Percentiles rank a stretch among this genome's conserved stretches.
Conservation (phyloP, 2,888 invertebrate species). For the Thera britannica region DNA sequence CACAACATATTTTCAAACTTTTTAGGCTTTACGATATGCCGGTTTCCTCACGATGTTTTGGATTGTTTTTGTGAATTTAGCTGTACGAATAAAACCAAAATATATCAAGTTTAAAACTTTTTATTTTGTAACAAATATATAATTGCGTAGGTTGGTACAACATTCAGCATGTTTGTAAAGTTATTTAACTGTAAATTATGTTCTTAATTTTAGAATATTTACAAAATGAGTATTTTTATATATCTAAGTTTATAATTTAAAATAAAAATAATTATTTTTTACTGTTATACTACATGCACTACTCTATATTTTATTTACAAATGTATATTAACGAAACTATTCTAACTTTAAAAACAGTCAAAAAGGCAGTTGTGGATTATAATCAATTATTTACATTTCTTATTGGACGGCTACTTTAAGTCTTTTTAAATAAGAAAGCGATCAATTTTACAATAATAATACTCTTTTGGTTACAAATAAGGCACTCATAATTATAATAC, state of each 20-base stretch:
- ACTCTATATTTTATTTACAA: constrained; percentile 47
- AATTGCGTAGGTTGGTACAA: constrained; percentile 59
- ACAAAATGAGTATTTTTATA: constrained; percentile 62
- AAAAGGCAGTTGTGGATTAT: constrained; percentile 61
- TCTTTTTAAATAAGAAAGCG: constrained; percentile 39
- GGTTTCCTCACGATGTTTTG: too few relatives aligned
- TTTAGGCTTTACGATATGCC: too few relatives aligned
- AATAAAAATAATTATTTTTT: constrained; percentile 52
- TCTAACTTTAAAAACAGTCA: constrained; percentile 15
- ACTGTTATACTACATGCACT: constrained; percentile 50
- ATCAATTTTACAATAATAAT: constrained; percentile 53
- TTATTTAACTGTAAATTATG: constrained; percentile 51
- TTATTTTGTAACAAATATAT: constrained; percentile 84
- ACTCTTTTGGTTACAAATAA: constrained; percentile 56
- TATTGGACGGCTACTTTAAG: constrained; percentile 45
- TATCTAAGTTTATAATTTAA: constrained; percentile 68
- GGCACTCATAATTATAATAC: constrained; percentile 60
- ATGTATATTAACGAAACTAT: constrained; percentile 25
- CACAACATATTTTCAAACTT: too few relatives aligned
- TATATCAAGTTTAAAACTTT: constrained; percentile 71
- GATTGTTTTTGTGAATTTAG: neutral
- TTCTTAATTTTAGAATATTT: constrained; percentile 57
- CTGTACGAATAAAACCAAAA: constrained; percentile 48
- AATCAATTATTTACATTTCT: constrained; percentile 48
- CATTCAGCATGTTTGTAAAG: constrained; percentile 58